Base-by-base conservation (phyloP, 1,140 invertebrate species). In the Saccostrea echinata region DNA sequence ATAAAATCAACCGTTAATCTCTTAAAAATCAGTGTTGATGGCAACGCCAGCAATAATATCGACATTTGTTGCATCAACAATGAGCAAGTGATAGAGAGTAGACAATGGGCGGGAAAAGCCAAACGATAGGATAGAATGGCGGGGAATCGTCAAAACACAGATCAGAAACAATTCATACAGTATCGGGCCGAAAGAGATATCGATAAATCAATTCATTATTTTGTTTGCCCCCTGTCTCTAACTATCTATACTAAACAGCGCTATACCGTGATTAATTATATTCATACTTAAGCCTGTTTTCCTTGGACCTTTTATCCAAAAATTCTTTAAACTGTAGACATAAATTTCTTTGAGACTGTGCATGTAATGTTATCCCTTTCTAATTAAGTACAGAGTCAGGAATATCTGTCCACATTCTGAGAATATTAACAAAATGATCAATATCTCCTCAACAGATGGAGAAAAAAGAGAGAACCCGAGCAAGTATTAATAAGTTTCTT, bases 121-220 rank as follows among this genome's bases (percentile, higher is more conserved):
- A 16, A 3, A 76, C 68, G 68, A 76, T 16, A 76, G 68, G 24
- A 76, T 76, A 76, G 27, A 76, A 76, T 33, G 68, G 68, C 57
- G 24, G 12, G 3, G 30, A 76, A 76, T 76, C 68, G 13, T 76
- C 27, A 27, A 21, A 76, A 18, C 27, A 30, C 27, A 30, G 27
- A 33, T 30, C 68, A 33, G n/a, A 61, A 61, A 18, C 55, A 61
- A 33, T 76, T 30, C 30, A 76, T 11, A 16, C n/a, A 0, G 11
- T 76, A 76, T 30, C 27, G 12, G 68, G 33, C 24, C 27, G 11
- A 30, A 76, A 76, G 18, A 12, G 30, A 30, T 76, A 76, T 76
- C 30, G 68, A 76, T 76, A 76, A 76, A 76, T 76, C 68, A 76
- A 76, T 76, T 76, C 27, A 76, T 76, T 76, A 35, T 76, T 76